Base-by-base conservation (phyloP, 2,797 vertebrate species). In the Melanogrammus aeglefinus region DNA sequence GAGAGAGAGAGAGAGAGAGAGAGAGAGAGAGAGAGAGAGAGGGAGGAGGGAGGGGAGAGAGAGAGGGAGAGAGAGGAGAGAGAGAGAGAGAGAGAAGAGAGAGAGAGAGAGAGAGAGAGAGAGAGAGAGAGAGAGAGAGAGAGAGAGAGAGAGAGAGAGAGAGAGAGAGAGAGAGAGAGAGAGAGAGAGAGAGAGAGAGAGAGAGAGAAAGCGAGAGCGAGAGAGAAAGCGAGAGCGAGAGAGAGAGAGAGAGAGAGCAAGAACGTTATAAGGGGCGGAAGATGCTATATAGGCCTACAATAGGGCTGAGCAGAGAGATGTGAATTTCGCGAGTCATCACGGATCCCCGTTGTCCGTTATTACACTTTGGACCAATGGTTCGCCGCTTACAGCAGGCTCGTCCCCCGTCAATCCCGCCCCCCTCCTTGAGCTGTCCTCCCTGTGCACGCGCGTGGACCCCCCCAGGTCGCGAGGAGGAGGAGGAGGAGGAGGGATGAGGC, bases 401-500 rank as follows among this genome's bases (percentile, higher is more conserved):
- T 87, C 84, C 87, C 82, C 84, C 36, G 77, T 78, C 85, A 31
- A 85, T 81, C 88, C 91, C 90, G 89, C 94, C 94, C 94, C 93
- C 90, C 92, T 91, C 91, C 92, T 92, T 92, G 93, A 94, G 94
- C 92, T 94, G 94, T 94, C 95, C 95, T 94, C 94, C 90, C 92
- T 83, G 94, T 95, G 95, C 94, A 94, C 95, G 95, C 96, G 94
- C 95, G 91, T 93, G 94, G 92, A 91, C 89, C 88, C 90, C 86
- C 79, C 86, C 86, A 95, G 95, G 94, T 96, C 95, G 95, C 95
- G 95, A 95, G 95, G 96, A 96, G 95, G 94, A 94, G 92, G 94
- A 94, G 92, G 94, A 94, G 79, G 79, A 93, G 91, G 91, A 92
- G 92, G 96, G 96, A 96, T 96, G 96, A 95, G 96, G 96, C 95